A percentile compares a stretch with the other conserved stretches of the same genome.
phyloP scores from a whole-genome alignment of 2,797 vertebrate species.

The Neosalanx taihuensis region DNA sequence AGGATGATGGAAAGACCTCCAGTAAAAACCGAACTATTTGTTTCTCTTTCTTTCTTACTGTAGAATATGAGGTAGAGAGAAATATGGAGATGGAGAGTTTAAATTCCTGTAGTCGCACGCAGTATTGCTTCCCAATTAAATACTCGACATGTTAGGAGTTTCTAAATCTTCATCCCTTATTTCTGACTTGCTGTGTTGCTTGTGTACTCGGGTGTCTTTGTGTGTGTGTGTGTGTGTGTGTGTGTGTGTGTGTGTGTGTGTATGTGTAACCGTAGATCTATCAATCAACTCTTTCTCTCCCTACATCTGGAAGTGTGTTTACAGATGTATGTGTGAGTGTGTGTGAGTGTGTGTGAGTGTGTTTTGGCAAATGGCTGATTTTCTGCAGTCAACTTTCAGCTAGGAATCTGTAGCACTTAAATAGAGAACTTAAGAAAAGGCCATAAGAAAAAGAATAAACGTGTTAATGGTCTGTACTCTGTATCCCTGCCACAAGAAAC shows the following conservation, averaged over 20 bases:
- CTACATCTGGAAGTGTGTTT: constrained; percentile 4
- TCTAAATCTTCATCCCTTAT: constrained; percentile 42
- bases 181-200: constrained; percentile 32
- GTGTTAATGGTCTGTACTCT: constrained; percentile 34
- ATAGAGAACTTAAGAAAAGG: constrained; percentile 34
- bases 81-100: constrained; percentile 29
- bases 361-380: constrained; percentile 5
- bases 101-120: constrained; percentile 58
- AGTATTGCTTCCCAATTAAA: constrained; percentile 47
- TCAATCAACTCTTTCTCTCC: constrained; percentile 38
- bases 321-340: background rate
- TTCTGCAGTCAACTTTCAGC: constrained; percentile 26
- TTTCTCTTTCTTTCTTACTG: constrained; percentile 64
- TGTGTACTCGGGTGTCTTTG: constrained; percentile 21
- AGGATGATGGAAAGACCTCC: constrained; percentile 59
- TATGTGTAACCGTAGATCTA: constrained; percentile 36
- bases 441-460: constrained; percentile 36
- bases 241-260: constrained; percentile 24
- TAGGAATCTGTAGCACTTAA: constrained; percentile 34
- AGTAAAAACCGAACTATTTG: constrained; percentile 60
- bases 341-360: background rate
- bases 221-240: constrained; percentile 16
- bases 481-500: constrained; percentile 52
- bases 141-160: constrained; percentile 55
- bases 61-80: constrained; percentile 40